Evolutionary conservation across 2,888 invertebrate species (phyloP), one percentile per base, ranked within the genome.

Genomic region (Graphium colonna): DNA sequence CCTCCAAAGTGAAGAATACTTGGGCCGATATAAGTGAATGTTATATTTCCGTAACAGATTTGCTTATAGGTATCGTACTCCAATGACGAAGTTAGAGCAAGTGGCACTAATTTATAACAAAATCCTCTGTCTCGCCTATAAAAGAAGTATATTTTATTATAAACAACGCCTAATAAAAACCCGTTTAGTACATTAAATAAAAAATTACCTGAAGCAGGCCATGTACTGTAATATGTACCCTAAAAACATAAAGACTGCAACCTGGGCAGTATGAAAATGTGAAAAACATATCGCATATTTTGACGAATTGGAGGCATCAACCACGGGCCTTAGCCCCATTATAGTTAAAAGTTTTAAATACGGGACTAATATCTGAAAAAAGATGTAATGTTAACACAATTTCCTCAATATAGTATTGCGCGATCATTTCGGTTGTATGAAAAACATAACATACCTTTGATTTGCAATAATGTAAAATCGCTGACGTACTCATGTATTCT

Each of bases 391-490:
- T 18, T n/a, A 7, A 3, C 17, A 18, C 12, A 41, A n/a, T n/a
- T n/a, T n/a, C n/a, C n/a, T n/a, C n/a, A n/a, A n/a, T n/a, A n/a
- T n/a, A n/a, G n/a, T n/a, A n/a, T n/a, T n/a, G n/a, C n/a, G n/a
- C n/a, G n/a, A n/a, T n/a, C n/a, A n/a, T n/a, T n/a, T n/a, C n/a
- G n/a, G n/a, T n/a, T n/a, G n/a, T n/a, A n/a, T n/a, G n/a, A n/a
- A n/a, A n/a, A n/a, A n/a, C n/a, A n/a, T 4, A 18, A 46, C 18
- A 63, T 71, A 92, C 92, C 88, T 95, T 95, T 51, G 92, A 92
- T 85, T 96, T 95, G 87, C 96, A 96, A 70, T 95, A 95, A 74
- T 92, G 92, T 73, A 96, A 90, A 61, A 95, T 92, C 8, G 95
- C 94, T 9, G 95, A 95, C 26, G 95, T 95, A 65, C 94, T 95